Conservation (phyloP, 2,888 invertebrate species). For the Phrixothrix hirtus region DNA sequence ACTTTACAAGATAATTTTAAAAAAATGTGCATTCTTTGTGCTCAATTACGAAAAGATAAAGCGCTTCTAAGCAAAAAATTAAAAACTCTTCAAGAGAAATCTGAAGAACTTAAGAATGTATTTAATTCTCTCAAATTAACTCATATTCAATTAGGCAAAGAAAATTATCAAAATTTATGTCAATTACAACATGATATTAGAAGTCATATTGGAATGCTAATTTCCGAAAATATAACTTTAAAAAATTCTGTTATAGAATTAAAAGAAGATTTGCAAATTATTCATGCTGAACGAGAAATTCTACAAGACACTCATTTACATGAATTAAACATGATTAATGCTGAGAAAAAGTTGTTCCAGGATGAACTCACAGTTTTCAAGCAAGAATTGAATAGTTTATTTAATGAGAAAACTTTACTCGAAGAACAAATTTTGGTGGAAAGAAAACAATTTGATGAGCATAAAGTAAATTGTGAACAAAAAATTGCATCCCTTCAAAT, state of each 20-base stretch:
- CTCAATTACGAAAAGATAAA: conserved; percentile 3
- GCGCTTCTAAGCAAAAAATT: neutral
- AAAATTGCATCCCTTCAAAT: conserved; percentile 1
- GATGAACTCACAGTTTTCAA: conserved; percentile 7
- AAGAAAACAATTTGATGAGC: conserved; percentile 1
- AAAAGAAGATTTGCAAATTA: neutral
- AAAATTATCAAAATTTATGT: neutral
- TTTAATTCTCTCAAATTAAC: conserved; percentile 3
- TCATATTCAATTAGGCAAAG: conserved; percentile 2
- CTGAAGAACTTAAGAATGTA: conserved; percentile 12
- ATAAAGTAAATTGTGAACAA: conserved; percentile 5
- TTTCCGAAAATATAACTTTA: conserved; percentile 3
- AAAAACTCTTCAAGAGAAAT: neutral
- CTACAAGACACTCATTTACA: neutral
- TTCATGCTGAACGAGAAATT: conserved; percentile 1
- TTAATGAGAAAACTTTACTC: conserved; percentile 15
- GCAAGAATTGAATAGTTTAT: conserved; percentile 6
- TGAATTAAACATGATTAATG: conserved; percentile 11
- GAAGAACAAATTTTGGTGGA: conserved; percentile 14
- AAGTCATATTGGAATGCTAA: neutral
- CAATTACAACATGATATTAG: conserved; percentile 6
- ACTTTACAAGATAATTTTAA: conserved; percentile 3
- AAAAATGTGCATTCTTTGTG: neutral
- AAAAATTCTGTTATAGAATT: conserved; percentile 5
- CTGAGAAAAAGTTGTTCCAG: neutral